phyloP scores from a whole-genome alignment of 2,888 invertebrate genomes.

The Dasypogon diadema region DNA sequence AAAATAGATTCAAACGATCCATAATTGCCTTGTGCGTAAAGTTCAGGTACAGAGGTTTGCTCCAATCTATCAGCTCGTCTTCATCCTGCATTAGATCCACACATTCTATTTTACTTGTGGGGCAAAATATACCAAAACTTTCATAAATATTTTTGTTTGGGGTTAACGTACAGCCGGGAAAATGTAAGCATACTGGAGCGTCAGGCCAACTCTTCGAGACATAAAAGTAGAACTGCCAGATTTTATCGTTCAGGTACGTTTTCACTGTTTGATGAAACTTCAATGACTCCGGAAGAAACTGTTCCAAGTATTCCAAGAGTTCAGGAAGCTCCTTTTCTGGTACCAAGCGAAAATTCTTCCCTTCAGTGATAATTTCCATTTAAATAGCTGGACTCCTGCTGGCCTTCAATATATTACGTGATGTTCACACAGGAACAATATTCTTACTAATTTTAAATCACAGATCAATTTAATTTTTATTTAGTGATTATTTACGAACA shows the following conservation, averaged over 20 bases:
- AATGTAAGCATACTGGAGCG: slow-evolving; percentile 85
- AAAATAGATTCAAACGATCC: slow-evolving; percentile 81
- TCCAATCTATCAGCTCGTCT: slow-evolving; percentile 82
- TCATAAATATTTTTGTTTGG: slow-evolving; percentile 84
- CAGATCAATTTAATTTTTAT: slow-evolving; percentile 46
- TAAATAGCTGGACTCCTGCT: slow-evolving; percentile 60
- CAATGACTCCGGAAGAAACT: slow-evolving; percentile 87
- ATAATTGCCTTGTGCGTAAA: slow-evolving; percentile 87
- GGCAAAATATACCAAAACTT: slow-evolving; percentile 88
- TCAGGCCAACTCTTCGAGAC: slow-evolving; percentile 90
- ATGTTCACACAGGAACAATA: slow-evolving; percentile 21
- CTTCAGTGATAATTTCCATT: slow-evolving; percentile 88
- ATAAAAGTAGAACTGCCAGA: slow-evolving; percentile 93
- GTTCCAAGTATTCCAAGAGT: slow-evolving; percentile 82
- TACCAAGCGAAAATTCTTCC: slow-evolving; percentile 89
- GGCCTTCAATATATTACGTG: slow-evolving; percentile 29
- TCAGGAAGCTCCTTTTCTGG: slow-evolving; percentile 86
- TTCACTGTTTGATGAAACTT: slow-evolving; percentile 93
- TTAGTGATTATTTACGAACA: slow-evolving; percentile 31
- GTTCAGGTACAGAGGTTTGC: slow-evolving; percentile 85
- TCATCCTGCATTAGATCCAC: slow-evolving; percentile 81
- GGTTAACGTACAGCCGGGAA: slow-evolving; percentile 90
- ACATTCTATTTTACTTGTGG: slow-evolving; percentile 79
- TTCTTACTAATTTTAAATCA: slow-evolving; percentile 46
- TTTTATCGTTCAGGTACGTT: slow-evolving; percentile 88